Evolutionary conservation across 1,140 invertebrate genomes (phyloP).

Genomic region (Pygmarrhopalites habei): DNA sequence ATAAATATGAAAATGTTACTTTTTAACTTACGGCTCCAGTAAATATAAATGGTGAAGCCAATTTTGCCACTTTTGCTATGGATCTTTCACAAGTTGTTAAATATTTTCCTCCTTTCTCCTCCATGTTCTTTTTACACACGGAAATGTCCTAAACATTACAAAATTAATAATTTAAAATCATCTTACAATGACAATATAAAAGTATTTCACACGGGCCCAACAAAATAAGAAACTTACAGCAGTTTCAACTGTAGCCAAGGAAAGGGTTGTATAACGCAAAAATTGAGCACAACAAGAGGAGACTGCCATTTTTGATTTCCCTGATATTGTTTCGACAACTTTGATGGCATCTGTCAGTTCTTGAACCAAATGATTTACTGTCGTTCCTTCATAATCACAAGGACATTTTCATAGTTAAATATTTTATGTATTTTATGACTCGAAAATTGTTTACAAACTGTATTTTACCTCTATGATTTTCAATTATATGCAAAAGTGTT

Average conservation of each 20-base stretch:
- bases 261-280: slow-evolving; percentile 28
- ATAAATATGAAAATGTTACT: too few species aligned
- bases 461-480: slow-evolving; percentile 19
- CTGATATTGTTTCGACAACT: slow-evolving; percentile 11
- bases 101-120: slow-evolving; percentile 40
- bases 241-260: slow-evolving; percentile 27
- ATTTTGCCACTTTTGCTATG: slow-evolving; percentile 72
- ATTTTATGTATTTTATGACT: slow-evolving; percentile 1
- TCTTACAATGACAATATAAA: not conserved
- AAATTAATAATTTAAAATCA: not conserved
- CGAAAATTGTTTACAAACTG: not conserved
- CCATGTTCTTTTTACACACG: slow-evolving; percentile 22
- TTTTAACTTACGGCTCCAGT: slow-evolving; percentile 70
- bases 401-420: not conserved
- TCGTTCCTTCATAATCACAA: slow-evolving; percentile 20
- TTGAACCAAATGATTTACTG: slow-evolving; percentile 23
- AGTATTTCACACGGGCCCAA: not conserved
- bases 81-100: slow-evolving; percentile 49
- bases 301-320: slow-evolving; percentile 33
- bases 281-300: slow-evolving; percentile 31
- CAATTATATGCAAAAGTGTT: slow-evolving; percentile 22
- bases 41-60: slow-evolving; percentile 72
- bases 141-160: slow-evolving; percentile 26
- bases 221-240: slow-evolving; percentile 4
- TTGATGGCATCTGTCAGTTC: slow-evolving; percentile 22